phyloP scores from a whole-genome alignment of 2,888 invertebrate species.

The Nemotelus pantherinus region DNA sequence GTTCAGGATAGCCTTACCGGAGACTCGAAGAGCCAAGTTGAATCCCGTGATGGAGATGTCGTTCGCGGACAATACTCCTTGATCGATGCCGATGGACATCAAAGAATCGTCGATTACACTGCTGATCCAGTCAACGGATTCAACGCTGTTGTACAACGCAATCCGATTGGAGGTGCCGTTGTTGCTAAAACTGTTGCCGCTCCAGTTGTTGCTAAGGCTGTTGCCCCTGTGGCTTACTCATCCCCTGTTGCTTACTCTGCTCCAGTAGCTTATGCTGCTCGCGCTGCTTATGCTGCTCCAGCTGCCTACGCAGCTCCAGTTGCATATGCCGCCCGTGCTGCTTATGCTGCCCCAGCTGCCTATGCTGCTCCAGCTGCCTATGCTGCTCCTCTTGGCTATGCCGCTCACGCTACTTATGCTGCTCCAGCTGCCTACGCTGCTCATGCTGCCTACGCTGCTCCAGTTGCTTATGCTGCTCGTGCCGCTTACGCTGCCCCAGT shows the following conservation, averaged over 20 bases:
- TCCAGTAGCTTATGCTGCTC: constrained; percentile 55
- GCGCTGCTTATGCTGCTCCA: constrained; percentile 50
- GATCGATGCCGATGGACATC: constrained; percentile 67
- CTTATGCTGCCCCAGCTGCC: constrained; percentile 11
- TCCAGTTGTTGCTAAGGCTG: constrained; percentile 54
- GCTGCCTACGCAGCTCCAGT: background rate
- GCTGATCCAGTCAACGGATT: constrained; percentile 58
- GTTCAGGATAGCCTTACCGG: constrained; percentile 63
- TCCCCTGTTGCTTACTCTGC: constrained; percentile 20
- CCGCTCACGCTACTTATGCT: no score
- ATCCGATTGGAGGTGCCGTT: constrained; percentile 50
- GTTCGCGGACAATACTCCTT: constrained; percentile 67
- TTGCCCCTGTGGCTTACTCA: constrained; percentile 53
- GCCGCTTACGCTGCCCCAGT: constrained; percentile 48
- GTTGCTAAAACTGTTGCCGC: constrained; percentile 46
- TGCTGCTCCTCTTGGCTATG: constrained; percentile 39
- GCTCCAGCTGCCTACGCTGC: background rate
- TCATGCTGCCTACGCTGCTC: constrained; percentile 45
- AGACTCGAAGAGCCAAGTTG: constrained; percentile 66
- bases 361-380: constrained; percentile 38
- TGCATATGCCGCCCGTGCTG: constrained; percentile 22
- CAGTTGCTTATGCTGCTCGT: constrained; percentile 56
- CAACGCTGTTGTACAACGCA: constrained; percentile 52
- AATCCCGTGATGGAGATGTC: constrained; percentile 69
- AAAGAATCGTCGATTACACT: constrained; percentile 69